A percentile compares a stretch with the other conserved stretches of the same genome.
These are phyloP conservation scores for Microcebus griseorufus DNA, from an alignment of 2,113 vertebrate species.

Conservation along the genomic window DNA sequence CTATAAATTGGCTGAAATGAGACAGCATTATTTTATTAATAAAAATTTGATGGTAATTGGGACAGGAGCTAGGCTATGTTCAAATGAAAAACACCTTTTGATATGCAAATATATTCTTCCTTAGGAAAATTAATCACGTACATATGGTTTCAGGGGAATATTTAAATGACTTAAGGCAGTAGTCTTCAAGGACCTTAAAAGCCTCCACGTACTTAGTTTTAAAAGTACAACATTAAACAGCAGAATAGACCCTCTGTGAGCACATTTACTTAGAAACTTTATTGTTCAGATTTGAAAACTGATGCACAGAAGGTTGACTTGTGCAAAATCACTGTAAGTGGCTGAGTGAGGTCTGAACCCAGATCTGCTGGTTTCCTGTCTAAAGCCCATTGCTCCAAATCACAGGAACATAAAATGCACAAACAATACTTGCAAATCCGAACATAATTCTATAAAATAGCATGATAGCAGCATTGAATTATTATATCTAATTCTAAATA, in stretches of 20 bases:
- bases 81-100: slow-evolving; percentile 67
- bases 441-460: not conserved
- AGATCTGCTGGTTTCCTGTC: not conserved
- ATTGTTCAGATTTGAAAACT: slow-evolving; percentile 18
- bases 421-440: not conserved
- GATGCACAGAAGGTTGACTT: not conserved
- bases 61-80: slow-evolving; percentile 28
- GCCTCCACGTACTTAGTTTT: not conserved
- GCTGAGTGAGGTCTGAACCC: not conserved
- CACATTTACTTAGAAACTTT: not conserved
- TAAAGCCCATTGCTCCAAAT: not conserved
- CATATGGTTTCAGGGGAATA: slow-evolving; percentile 49
- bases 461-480: not conserved
- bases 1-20: slow-evolving; percentile 49
- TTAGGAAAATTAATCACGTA: slow-evolving; percentile 56
- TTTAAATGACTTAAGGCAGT: slow-evolving; percentile 50
- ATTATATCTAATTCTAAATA: not conserved
- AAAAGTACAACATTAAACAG: not conserved
- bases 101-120: slow-evolving; percentile 66
- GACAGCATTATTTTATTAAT: slow-evolving; percentile 62
- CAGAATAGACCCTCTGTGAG: not conserved
- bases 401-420: not conserved
- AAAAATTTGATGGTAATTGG: slow-evolving; percentile 67
- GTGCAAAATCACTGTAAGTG: not conserved
- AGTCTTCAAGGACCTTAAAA: slow-evolving; percentile 20